phyloP scores from a whole-genome alignment of 2,888 invertebrate genomes.

The Neocrepidodera transversa region DNA sequence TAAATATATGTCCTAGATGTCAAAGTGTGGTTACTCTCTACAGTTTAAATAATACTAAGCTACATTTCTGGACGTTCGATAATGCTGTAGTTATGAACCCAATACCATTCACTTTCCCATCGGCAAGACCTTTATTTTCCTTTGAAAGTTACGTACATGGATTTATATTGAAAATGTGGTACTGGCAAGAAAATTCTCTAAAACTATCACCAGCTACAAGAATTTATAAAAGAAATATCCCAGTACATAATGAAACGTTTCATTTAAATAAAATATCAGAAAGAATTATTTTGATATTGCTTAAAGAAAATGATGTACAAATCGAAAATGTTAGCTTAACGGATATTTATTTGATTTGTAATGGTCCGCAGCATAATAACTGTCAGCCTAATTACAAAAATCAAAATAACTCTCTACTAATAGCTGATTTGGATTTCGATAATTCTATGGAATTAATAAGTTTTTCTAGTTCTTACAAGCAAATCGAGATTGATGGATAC shows the following conservation, averaged over 20 bases:
- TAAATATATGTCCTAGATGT: constrained; percentile 75
- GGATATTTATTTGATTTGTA: constrained; percentile 79
- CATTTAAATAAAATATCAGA: constrained; percentile 60
- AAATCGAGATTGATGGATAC: constrained; percentile 64
- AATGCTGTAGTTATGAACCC: constrained; percentile 78
- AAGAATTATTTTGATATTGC: constrained; percentile 78
- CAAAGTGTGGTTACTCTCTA: constrained; percentile 68
- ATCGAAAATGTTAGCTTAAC: constrained; percentile 81
- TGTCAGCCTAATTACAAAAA: constrained; percentile 80
- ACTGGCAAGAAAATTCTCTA: constrained; percentile 66
- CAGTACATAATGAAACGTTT: constrained; percentile 44
- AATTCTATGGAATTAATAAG: constrained; percentile 79
- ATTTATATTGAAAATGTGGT: constrained; percentile 84
- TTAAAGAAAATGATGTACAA: constrained; percentile 74
- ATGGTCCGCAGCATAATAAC: constrained; percentile 53
- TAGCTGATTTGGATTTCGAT: constrained; percentile 79
- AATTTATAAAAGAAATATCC: constrained; percentile 41
- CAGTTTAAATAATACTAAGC: constrained; percentile 62
- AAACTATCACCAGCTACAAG: constrained; percentile 40
- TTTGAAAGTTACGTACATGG: constrained; percentile 69
- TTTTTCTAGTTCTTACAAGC: constrained; percentile 72
- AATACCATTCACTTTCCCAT: constrained; percentile 69
- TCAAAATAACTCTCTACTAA: constrained; percentile 75
- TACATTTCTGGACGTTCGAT: constrained; percentile 66
- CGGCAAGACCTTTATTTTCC: constrained; percentile 52